Base-by-base conservation (phyloP, 1,140 invertebrate genomes). In the Leptinotarsa lineolata region DNA sequence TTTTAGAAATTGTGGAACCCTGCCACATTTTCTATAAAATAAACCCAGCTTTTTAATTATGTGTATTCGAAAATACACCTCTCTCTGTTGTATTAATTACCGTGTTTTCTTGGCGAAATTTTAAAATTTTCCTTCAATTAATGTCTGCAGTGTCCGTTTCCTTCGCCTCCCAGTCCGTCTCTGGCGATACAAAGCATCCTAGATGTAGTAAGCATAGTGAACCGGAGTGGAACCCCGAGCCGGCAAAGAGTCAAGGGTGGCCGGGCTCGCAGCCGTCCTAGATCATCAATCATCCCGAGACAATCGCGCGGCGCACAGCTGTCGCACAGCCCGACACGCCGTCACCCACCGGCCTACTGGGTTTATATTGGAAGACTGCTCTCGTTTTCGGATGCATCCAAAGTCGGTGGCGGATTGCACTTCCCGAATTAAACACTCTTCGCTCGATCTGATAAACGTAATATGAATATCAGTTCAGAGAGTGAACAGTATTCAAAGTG, bases 231-330 rank as follows among this genome's bases (percentile, higher is more conserved):
- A 78, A 78, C 77, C 79, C 79, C 72, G 79, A 67, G 69, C 59
- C 69, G 69, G 44, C 67, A 58, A 22, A 75, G 78, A 79, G 77
- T 80, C 76, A 81, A 79, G 80, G 80, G 80, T 78, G 78, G 81
- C 76, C 73, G 68, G 69, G 77, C 75, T 71, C 77, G 65, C 82
- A 81, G 80, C 81, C 81, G 82, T 81, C 81, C 80, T 76, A 74
- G 79, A 82, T 83, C 82, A 83, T 83, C 82, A 83, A 83, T 83
- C 82, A 83, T 83, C 78, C 82, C 75, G 82, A 82, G 81, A 83
- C 82, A 83, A 83, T 83, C 81, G 82, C 80, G 74, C 74, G 76
- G 79, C 76, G 80, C 79, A 81, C 82, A 83, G 82, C 82, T 83
- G 82, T 82, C 81, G 81, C 79, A 78, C 78, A 81, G 75, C 74